These are phyloP conservation scores for Crenichthys baileyi DNA, from an alignment of 2,797 vertebrate species.

Conservation along the genomic window DNA sequence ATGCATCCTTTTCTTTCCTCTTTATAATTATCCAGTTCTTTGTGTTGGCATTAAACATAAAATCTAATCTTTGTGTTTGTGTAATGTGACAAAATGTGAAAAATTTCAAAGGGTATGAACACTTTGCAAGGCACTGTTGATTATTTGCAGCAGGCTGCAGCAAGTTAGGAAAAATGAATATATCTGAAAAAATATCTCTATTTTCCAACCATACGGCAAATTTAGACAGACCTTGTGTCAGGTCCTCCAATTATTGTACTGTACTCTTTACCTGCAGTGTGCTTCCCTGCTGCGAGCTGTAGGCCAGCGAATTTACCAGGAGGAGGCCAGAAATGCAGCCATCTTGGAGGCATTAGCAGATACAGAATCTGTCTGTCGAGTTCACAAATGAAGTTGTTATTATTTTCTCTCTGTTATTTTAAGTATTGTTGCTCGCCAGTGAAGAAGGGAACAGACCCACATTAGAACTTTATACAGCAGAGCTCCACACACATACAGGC, in stretches of 20 bases:
- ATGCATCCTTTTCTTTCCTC: too few relatives aligned
- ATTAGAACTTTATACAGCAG: constrained; percentile 10
- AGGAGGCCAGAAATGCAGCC: constrained; percentile 44
- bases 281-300: constrained; percentile 34
- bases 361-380: constrained; percentile 67
- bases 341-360: constrained; percentile 64
- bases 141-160: not conserved
- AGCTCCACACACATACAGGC: constrained; percentile 16
- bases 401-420: constrained; percentile 69
- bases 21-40: too few relatives aligned
- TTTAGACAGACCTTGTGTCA: constrained; percentile 8
- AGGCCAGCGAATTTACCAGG: constrained; percentile 37
- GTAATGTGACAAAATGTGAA: too few relatives aligned
- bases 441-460: constrained; percentile 35
- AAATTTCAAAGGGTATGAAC: too few relatives aligned
- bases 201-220: constrained; percentile 10
- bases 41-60: too few relatives aligned
- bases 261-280: constrained; percentile 42
- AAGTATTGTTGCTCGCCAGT: constrained; percentile 65
- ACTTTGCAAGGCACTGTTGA: too few relatives aligned
- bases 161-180: not conserved
- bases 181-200: not conserved
- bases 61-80: too few relatives aligned
- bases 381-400: constrained; percentile 65
- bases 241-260: constrained; percentile 18